Percentiles rank a stretch among this genome's conserved stretches.
phyloP scores from a whole-genome alignment of 23 tunicate genomes.

The Ascidia mentula region DNA sequence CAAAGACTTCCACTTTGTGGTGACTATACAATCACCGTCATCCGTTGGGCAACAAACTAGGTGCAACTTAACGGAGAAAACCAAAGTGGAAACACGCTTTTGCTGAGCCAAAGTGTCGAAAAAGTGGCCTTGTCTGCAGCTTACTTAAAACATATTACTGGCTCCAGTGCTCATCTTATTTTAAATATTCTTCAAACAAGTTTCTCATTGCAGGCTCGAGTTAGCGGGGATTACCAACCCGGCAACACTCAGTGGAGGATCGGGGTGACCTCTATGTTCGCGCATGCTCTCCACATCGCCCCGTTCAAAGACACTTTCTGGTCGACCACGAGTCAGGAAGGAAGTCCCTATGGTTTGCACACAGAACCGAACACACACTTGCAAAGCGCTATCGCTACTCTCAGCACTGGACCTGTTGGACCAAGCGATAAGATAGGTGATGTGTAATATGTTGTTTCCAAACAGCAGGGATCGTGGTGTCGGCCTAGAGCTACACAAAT shows the following conservation, averaged over 20 bases:
- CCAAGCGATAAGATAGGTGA: constrained; percentile 73
- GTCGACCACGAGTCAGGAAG: constrained; percentile 64
- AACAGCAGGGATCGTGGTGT: too few species aligned
- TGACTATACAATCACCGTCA: too few species aligned
- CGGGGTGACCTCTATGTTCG: constrained; percentile 85
- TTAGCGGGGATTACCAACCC: constrained; percentile 88
- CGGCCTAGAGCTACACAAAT: too few species aligned
- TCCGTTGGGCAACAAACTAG: too few species aligned
- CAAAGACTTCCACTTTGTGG: too few species aligned
- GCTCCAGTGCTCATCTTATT: neutral
- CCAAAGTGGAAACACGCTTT: too few species aligned
- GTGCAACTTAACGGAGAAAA: too few species aligned
- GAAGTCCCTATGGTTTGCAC: constrained; percentile 59
- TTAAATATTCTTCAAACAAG: neutral
- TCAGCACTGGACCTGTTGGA: constrained; percentile 93
- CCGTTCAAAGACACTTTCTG: constrained; percentile 95
- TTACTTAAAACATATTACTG: too few species aligned
- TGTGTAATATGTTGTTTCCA: neutral
- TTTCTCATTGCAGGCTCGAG: constrained; percentile 58
- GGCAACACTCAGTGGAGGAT: constrained; percentile 91
- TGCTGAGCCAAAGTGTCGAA: too few species aligned
- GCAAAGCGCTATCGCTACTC: constrained; percentile 78
- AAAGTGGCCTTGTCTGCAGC: too few species aligned
- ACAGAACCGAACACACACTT: constrained; percentile 59
- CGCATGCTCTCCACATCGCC: constrained; percentile 82